phyloP scores from a whole-genome alignment of 1,140 invertebrate species.

The Eumeta japonica region DNA sequence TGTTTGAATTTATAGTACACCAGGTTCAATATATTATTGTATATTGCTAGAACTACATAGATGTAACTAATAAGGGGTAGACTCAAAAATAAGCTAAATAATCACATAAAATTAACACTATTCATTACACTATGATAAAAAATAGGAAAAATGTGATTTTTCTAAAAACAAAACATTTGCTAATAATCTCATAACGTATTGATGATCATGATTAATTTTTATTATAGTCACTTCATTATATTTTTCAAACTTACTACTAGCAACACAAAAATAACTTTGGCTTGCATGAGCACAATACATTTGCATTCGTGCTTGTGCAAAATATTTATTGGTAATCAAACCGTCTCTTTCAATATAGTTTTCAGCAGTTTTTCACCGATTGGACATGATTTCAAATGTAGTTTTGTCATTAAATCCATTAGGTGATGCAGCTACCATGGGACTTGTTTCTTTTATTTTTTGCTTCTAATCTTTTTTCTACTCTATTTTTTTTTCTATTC shows the following conservation, averaged over 20 bases:
- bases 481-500: too few relatives aligned
- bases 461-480: not conserved
- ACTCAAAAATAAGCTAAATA: too few relatives aligned
- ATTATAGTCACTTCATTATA: not conserved
- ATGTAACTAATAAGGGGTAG: too few relatives aligned
- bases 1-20: too few relatives aligned
- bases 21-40: too few relatives aligned
- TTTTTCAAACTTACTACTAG: not conserved
- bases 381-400: not conserved
- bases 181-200: not conserved
- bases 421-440: constrained; percentile 1
- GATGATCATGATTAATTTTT: not conserved
- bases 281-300: constrained; percentile 1
- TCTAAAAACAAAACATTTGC: too few relatives aligned
- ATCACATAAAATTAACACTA: too few relatives aligned
- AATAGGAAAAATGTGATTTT: too few relatives aligned
- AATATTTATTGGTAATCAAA: not conserved
- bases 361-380: not conserved
- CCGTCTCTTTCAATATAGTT: constrained; percentile 2
- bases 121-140: too few relatives aligned
- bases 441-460: not conserved
- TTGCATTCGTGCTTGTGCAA: constrained; percentile 2
- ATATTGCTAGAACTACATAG: too few relatives aligned
- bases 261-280: constrained; percentile 2
- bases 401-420: constrained; percentile 1